phyloP scores from a whole-genome alignment of 1,140 invertebrate species.

The Rhyzopertha dominica region DNA sequence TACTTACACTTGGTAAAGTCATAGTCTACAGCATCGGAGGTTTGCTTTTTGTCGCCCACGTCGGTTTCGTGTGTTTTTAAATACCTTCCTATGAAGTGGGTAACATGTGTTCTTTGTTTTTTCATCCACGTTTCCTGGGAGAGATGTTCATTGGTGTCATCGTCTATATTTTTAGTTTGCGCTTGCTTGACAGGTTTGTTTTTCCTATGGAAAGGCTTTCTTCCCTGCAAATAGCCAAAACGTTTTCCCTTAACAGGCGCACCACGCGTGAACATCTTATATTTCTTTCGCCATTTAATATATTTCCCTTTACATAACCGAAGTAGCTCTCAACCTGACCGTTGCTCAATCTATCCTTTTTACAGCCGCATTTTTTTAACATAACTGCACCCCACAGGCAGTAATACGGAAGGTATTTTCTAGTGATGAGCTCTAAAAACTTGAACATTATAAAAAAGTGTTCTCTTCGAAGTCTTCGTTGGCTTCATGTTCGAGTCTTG shows the following conservation, averaged over 20 bases:
- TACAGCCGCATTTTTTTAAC: no score
- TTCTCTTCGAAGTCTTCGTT: no score
- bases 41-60: not conserved
- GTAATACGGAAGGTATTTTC: slow-evolving; percentile 16
- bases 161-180: no score
- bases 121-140: no score
- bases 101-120: slow-evolving; percentile 1
- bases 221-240: not conserved
- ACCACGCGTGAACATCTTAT: slow-evolving; percentile 12
- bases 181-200: no score
- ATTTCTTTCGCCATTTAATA: slow-evolving; percentile 8
- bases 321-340: slow-evolving; percentile 13
- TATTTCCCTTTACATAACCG: slow-evolving; percentile 7
- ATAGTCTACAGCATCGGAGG: not conserved
- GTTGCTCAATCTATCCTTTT: slow-evolving; percentile 2
- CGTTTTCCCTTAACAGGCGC: slow-evolving; percentile 9
- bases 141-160: no score
- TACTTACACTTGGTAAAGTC: slow-evolving; percentile 12
- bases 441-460: no score
- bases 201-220: no score
- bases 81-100: not conserved
- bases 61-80: not conserved
- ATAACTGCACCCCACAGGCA: slow-evolving; percentile 7
- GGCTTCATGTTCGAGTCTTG: no score
- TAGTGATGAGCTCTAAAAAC: no score